These are phyloP conservation scores for Dicyrtoma fusca DNA, from an alignment of 2,888 invertebrate species.

Conservation along the genomic window DNA sequence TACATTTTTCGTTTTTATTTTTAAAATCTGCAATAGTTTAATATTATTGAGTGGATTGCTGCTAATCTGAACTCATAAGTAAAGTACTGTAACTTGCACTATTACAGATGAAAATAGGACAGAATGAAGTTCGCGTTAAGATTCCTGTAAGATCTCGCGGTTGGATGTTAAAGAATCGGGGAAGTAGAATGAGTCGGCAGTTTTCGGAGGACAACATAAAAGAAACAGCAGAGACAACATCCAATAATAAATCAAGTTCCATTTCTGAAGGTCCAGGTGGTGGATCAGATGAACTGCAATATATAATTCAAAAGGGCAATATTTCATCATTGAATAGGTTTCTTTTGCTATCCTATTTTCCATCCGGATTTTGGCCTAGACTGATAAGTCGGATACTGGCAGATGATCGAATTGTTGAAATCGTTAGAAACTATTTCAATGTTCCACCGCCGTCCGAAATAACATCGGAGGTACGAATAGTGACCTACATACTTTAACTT, in stretches of 20 bases:
- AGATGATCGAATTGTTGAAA: constrained; percentile 80
- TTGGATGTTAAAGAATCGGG: constrained; percentile 64
- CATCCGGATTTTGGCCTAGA: constrained; percentile 97
- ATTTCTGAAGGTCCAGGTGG: neutral
- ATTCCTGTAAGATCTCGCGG: constrained; percentile 70
- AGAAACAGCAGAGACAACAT: constrained; percentile 12
- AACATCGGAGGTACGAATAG: constrained; percentile 42
- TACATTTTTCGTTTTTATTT: too few relatives aligned
- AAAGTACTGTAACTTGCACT: too few relatives aligned
- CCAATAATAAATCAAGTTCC: neutral
- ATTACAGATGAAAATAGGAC: constrained; percentile 54
- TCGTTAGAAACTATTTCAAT: constrained; percentile 73
- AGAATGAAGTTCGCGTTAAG: constrained; percentile 58
- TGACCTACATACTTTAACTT: neutral
- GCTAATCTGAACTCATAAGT: too few relatives aligned
- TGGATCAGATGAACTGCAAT: neutral
- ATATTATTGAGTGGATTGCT: too few relatives aligned
- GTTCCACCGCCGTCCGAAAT: constrained; percentile 62
- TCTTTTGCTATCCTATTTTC: constrained; percentile 94
- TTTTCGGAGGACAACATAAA: constrained; percentile 52
- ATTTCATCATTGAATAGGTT: constrained; percentile 63
- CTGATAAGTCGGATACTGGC: constrained; percentile 81
- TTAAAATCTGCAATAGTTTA: too few relatives aligned
- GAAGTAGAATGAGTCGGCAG: constrained; percentile 51
- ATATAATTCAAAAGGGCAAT: constrained; percentile 41